Conservation (phyloP, 2,113 vertebrate genomes). For the Sylvietta virens region DNA sequence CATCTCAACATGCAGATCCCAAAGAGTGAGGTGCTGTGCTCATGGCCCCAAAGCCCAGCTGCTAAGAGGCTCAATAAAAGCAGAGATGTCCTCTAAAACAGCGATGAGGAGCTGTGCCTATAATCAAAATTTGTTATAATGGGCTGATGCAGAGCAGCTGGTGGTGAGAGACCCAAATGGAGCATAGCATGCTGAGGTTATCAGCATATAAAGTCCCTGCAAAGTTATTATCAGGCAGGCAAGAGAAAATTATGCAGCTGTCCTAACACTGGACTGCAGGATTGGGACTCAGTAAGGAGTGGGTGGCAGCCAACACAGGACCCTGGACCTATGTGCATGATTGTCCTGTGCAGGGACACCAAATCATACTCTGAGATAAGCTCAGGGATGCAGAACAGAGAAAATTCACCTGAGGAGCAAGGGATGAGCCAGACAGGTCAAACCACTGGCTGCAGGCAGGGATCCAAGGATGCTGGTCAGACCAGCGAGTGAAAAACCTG, state of each 20-base stretch:
- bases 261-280: not conserved
- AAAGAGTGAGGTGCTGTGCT: not conserved
- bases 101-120: not conserved
- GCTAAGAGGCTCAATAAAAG: not conserved
- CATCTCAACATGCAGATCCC: not conserved
- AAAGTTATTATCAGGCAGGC: not conserved
- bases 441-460: not conserved
- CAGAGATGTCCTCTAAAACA: not conserved
- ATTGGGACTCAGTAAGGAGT: accelerated
- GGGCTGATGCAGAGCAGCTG: not conserved
- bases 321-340: too few species aligned
- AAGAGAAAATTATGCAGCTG: not conserved
- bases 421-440: not conserved
- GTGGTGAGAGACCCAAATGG: not conserved
- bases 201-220: not conserved
- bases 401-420: not conserved
- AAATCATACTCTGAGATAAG: not conserved
- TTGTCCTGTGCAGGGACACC: not conserved
- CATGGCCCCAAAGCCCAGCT: not conserved
- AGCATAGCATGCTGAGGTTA: not conserved
- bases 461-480: not conserved
- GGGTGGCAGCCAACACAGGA: not conserved
- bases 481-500: not conserved
- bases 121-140: not conserved
- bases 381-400: not conserved